These are phyloP conservation scores for Pseudanteris insignis DNA, from an alignment of 2,888 invertebrate species.

Conservation along the genomic window DNA sequence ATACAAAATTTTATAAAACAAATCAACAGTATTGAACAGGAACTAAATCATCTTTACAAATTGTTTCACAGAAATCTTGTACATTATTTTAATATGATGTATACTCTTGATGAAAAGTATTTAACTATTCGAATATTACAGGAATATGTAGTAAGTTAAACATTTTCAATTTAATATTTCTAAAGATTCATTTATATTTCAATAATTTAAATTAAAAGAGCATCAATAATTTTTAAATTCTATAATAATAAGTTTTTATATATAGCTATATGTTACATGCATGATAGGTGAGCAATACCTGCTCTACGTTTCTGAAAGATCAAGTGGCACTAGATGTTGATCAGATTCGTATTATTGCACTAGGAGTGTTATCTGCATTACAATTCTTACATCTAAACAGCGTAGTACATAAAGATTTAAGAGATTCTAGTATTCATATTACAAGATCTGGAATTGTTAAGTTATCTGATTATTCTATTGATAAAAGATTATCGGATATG, in stretches of 20 bases:
- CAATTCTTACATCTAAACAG: conserved; percentile 83
- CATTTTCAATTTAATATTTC: background rate
- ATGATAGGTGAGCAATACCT: conserved; percentile 64
- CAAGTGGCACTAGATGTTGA: conserved; percentile 69
- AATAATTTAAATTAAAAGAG: background rate
- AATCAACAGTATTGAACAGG: conserved; percentile 78
- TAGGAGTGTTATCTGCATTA: conserved; percentile 78
- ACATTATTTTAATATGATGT: conserved; percentile 80
- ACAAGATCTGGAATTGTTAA: conserved; percentile 72
- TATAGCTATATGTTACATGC: too few relatives aligned
- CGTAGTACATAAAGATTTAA: conserved; percentile 84
- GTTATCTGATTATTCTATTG: conserved; percentile 77
- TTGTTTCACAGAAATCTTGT: conserved; percentile 78
- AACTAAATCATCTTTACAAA: conserved; percentile 76
- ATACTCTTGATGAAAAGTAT: conserved; percentile 71
- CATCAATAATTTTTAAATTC: background rate
- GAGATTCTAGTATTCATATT: conserved; percentile 78
- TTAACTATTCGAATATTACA: conserved; percentile 76
- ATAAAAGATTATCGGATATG: conserved; percentile 74
- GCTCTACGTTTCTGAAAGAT: conserved; percentile 68
- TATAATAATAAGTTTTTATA: too few relatives aligned
- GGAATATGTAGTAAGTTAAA: conserved; percentile 73
- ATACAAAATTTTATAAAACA: conserved; percentile 69
- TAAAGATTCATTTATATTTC: too few relatives aligned
- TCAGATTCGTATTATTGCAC: conserved; percentile 74